These are phyloP conservation scores for Tychaedon coryphoeus DNA, from an alignment of 2,113 vertebrate species.

Conservation along the genomic window DNA sequence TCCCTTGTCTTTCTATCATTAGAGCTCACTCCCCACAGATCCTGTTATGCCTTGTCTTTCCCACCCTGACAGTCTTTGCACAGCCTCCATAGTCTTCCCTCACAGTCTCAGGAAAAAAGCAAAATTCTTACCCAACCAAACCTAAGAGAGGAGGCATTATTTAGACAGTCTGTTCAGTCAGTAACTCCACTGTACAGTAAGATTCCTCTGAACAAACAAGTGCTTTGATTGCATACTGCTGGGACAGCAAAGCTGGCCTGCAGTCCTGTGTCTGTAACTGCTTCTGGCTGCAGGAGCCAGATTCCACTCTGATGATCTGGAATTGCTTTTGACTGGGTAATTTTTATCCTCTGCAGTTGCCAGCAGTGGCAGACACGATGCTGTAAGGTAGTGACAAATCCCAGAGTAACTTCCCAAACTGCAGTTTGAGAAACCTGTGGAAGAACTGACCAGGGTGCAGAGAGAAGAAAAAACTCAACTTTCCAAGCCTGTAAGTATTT, in stretches of 20 bases:
- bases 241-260: not conserved
- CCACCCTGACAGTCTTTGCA: not conserved
- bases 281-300: not conserved
- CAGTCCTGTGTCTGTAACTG: not conserved
- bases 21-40: not conserved
- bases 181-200: not conserved
- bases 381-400: not conserved
- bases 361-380: not conserved
- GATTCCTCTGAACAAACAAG: conserved; percentile 23
- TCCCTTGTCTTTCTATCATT: not conserved
- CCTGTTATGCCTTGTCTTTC: not conserved
- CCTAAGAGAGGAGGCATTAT: not conserved
- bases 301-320: conserved; percentile 11
- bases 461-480: not conserved
- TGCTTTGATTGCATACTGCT: conserved; percentile 13
- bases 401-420: not conserved
- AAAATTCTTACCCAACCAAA: not conserved
- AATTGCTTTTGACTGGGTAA: conserved; percentile 7
- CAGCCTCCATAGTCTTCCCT: not conserved
- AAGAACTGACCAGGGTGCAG: not conserved
- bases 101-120: not conserved
- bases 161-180: not conserved
- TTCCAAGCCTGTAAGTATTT: not conserved
- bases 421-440: not conserved
- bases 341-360: conserved; percentile 1